phyloP scores from a whole-genome alignment of 2,797 vertebrate species.

The Sylvilagus floridanus region DNA sequence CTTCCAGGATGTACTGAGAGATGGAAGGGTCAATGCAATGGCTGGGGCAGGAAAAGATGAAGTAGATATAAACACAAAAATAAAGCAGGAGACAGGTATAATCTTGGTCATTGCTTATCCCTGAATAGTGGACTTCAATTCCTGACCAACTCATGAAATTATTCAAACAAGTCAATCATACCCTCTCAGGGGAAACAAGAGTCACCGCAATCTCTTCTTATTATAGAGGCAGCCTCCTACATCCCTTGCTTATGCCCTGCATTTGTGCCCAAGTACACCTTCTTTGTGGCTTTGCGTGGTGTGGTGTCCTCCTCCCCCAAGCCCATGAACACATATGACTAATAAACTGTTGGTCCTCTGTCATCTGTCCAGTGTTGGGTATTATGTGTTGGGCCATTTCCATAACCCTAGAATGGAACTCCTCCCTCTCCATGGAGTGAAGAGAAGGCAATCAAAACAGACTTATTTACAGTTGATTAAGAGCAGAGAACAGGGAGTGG shows the following conservation, averaged over 20 bases:
- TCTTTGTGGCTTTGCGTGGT: background rate
- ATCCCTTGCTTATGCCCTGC: background rate
- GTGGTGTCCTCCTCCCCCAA: background rate
- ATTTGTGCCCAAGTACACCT: background rate
- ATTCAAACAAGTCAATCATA: background rate
- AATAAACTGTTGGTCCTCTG: background rate
- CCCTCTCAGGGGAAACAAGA: background rate
- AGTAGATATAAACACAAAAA: background rate
- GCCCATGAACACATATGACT: background rate
- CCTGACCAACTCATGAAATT: background rate
- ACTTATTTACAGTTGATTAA: background rate
- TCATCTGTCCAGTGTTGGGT: background rate
- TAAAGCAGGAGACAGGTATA: background rate
- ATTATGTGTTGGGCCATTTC: background rate
- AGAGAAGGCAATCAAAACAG: background rate
- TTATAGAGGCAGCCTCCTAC: background rate
- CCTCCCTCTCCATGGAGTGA: background rate
- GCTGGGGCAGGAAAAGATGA: background rate
- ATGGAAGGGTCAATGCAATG: background rate
- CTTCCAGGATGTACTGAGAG: background rate
- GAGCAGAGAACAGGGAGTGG: fast-evolving
- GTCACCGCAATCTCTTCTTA: background rate
- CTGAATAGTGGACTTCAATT: background rate
- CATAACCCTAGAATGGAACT: background rate
- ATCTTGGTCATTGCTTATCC: too few species aligned